Evolutionary conservation across 2,888 invertebrate species (phyloP).

Genomic region (Patella ulyssiponensis): DNA sequence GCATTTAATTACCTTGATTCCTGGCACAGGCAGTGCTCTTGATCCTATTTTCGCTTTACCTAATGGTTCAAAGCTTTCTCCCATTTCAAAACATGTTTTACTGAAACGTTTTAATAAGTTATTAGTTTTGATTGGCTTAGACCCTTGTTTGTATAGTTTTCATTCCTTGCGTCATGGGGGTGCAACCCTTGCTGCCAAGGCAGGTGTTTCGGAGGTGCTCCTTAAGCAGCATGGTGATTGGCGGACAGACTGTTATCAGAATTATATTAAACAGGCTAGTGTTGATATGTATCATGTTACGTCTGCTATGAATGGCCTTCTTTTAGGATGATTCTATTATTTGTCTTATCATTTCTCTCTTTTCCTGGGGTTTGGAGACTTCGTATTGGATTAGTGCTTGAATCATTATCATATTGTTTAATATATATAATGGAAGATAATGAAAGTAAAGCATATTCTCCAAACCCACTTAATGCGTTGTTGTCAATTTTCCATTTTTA

Average conservation of each 20-base stretch:
- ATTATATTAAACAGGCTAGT: not conserved
- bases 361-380: not conserved
- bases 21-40: not conserved
- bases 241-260: not conserved
- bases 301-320: not conserved
- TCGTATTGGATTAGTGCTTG: too few species aligned
- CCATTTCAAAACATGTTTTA: not conserved
- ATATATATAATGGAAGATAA: not conserved
- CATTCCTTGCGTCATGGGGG: not conserved
- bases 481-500: too few species aligned
- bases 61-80: not conserved
- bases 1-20: conserved; percentile 3
- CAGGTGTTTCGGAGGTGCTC: conserved; percentile 1
- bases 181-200: not conserved
- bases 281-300: conserved; percentile 10
- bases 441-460: not conserved
- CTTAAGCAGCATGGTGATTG: not conserved
- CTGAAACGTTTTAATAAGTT: not conserved
- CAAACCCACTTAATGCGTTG: not conserved
- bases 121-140: not conserved
- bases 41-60: conserved; percentile 3
- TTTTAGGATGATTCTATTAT: not conserved
- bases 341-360: not conserved
- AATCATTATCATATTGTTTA: too few species aligned
- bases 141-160: not conserved